Evolutionary conservation across 1,140 invertebrate genomes (phyloP).

Genomic region (Heliconius himera): DNA sequence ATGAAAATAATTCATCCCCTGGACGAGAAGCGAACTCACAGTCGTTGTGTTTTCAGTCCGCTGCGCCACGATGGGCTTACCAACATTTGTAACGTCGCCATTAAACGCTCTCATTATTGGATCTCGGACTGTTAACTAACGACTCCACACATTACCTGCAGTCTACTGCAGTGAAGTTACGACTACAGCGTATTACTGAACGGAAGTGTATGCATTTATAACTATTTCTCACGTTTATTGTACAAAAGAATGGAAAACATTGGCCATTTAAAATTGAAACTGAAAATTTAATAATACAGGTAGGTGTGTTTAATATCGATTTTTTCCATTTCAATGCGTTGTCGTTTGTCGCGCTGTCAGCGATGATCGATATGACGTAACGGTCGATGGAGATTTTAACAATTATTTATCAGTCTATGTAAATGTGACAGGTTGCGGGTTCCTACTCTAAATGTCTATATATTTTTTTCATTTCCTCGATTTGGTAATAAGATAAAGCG

Average conservation of each 20-base stretch:
- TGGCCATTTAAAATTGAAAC: not conserved
- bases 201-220: not conserved
- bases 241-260: not conserved
- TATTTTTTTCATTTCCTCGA: no score
- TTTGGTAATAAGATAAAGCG: no score
- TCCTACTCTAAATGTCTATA: no score
- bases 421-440: no score
- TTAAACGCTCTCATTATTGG: constrained; percentile 16
- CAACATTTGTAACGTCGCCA: constrained; percentile 9
- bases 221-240: not conserved
- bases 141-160: constrained; percentile 11
- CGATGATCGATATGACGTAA: not conserved
- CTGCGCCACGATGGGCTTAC: not conserved
- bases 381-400: constrained; percentile 8
- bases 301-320: constrained; percentile 5
- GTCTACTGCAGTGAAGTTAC: constrained; percentile 7
- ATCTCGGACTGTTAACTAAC: constrained; percentile 12
- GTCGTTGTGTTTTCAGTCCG: no score
- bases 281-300: not conserved
- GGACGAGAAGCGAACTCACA: no score
- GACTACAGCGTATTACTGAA: constrained; percentile 6
- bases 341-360: not conserved
- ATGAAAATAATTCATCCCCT: no score
- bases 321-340: not conserved
- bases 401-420: constrained; percentile 37